Evolutionary conservation across 1,140 invertebrate genomes (phyloP), one percentile per base, ranked within the genome.

Genomic region (Cecropterus lyciades): DNA sequence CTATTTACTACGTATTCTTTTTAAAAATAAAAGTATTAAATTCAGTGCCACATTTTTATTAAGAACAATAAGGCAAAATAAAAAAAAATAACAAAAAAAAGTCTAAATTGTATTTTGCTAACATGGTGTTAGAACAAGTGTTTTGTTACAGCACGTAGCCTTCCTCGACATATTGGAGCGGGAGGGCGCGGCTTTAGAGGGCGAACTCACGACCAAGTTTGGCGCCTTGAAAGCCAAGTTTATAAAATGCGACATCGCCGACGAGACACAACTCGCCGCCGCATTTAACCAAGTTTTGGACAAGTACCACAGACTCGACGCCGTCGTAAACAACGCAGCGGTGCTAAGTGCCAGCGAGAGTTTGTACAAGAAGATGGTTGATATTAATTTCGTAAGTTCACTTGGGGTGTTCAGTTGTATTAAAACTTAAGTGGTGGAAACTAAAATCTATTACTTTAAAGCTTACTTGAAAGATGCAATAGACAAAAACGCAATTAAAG

Each of bases 311-410:
- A 93, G 94, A 11, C 85, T 96, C 3, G 94, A 96, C 80, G 93
- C 95, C 2, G 93, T 95, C 40, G 90, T 96, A 56, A 96, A 96
- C 80, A 95, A 95, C 75, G 95, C 95, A 3, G 95, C 93, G 6
- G 80, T 93, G 37, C 33, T 92, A 7, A 76, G 80, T 24, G 76
- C 79, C 9, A 68, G 80, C 9, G 79, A 83, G 11, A 59, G 33
- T 5, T 52, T 62, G 11, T 85, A 79, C 60, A 87, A 84, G 67
- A 82, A 65, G 48, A 90, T 89, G 73, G 72, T 92, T 24, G 82
- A 87, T 69, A 70, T 90, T 52, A 93, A 92, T 79, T 87, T 92
- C 57, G 91, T 92, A 77, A 92, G 91, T 82, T 67, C 20, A 7
- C 33, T 37, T 37, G 33, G 33, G n/a, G n/a, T n/a, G n/a, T n/a